These are phyloP conservation scores for Chloroclysta siterata DNA, from an alignment of 2,888 invertebrate genomes.

Conservation along the genomic window DNA sequence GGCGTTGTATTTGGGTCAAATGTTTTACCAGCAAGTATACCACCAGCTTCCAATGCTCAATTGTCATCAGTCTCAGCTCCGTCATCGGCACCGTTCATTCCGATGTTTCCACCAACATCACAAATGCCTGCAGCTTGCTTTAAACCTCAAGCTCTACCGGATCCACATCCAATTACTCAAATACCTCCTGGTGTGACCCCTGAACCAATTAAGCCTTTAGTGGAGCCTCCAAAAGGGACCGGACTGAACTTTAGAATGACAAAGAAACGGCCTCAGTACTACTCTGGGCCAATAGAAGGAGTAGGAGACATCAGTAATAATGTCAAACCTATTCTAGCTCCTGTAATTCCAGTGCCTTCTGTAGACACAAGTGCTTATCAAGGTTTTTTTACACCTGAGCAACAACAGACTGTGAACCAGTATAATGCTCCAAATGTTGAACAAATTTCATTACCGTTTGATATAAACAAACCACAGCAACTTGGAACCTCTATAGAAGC, in stretches of 20 bases:
- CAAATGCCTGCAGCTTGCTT: conserved; percentile 47
- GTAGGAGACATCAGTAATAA: conserved; percentile 72
- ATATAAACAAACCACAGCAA: conserved; percentile 33
- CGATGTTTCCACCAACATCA: conserved; percentile 25
- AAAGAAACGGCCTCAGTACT: conserved; percentile 77
- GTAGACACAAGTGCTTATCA: conserved; percentile 50
- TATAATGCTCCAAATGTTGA: conserved; percentile 18
- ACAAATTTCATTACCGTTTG: conserved; percentile 43
- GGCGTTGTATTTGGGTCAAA: conserved; percentile 8
- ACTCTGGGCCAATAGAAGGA: conserved; percentile 79
- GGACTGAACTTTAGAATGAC: conserved; percentile 71
- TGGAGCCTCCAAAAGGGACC: conserved; percentile 69
- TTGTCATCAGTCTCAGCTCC: conserved; percentile 10
- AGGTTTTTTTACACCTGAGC: conserved; percentile 64
- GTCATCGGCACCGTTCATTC: conserved; percentile 20
- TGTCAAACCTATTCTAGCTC: conserved; percentile 64
- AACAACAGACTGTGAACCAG: conserved; percentile 21
- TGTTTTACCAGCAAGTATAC: not conserved
- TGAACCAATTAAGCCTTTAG: conserved; percentile 54
- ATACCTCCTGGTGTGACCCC: conserved; percentile 22
- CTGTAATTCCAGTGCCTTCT: conserved; percentile 43
- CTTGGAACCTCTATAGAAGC: conserved; percentile 42
- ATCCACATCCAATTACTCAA: conserved; percentile 29
- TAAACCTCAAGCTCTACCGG: conserved; percentile 37
- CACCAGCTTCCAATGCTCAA: conserved; percentile 4